Conservation (phyloP, 2,888 invertebrate genomes). For the Cylloceria caligata region DNA sequence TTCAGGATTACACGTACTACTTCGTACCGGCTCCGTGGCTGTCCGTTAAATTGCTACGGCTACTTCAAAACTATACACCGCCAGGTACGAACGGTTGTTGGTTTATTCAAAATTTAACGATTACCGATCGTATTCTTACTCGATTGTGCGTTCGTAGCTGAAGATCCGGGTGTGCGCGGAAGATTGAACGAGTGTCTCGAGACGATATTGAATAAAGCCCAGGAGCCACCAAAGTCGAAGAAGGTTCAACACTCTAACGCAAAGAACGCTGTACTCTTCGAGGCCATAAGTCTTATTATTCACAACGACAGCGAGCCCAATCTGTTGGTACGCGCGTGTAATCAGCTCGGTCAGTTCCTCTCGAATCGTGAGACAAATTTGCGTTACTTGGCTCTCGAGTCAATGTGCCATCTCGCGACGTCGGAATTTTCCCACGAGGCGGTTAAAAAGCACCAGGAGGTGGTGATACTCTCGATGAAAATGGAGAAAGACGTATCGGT, state of each 20-base stretch:
- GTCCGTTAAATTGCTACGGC: conserved; percentile 97
- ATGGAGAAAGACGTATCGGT: conserved; percentile 99
- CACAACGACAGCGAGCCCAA: conserved; percentile 99
- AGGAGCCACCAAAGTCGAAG: conserved; percentile 99
- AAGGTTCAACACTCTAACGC: conserved; percentile 99
- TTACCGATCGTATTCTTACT: background rate
- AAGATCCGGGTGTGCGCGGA: conserved; percentile 98
- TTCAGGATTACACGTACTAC: conserved; percentile 99
- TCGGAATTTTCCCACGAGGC: conserved; percentile 99
- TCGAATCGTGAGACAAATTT: conserved; percentile 99
- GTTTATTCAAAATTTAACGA: background rate
- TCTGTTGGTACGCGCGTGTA: conserved; percentile 98
- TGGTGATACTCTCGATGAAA: conserved; percentile 99
- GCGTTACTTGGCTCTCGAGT: conserved; percentile 98
- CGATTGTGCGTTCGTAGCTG: conserved; percentile 84
- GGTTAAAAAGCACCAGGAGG: conserved; percentile 99
- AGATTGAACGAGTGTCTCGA: conserved; percentile 98
- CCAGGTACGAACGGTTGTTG: conserved; percentile 87
- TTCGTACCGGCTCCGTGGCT: conserved; percentile 99
- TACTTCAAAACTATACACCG: conserved; percentile 99
- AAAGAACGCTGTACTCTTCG: conserved; percentile 99
- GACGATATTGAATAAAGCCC: conserved; percentile 99
- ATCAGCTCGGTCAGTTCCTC: conserved; percentile 99
- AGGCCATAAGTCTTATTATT: conserved; percentile 99
- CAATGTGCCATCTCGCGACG: conserved; percentile 99